Percentiles rank a stretch among this genome's conserved stretches.
These are phyloP conservation scores for Portunus trituberculatus DNA, from an alignment of 1,140 invertebrate genomes.

Conservation along the genomic window DNA sequence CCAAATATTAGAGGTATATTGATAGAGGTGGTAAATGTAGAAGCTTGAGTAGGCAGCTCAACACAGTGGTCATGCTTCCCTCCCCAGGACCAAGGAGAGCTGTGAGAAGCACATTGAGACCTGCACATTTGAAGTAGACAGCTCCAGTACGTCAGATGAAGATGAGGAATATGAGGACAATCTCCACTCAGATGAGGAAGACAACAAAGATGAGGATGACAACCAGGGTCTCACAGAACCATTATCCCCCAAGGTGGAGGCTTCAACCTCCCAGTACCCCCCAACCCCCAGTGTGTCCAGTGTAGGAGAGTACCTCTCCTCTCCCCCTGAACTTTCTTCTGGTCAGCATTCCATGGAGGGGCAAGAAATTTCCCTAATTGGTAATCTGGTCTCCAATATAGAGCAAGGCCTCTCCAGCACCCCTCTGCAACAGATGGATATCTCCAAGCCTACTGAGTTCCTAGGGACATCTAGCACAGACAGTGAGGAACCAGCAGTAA, in stretches of 20 bases:
- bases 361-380: slow-evolving; percentile 21
- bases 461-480: background rate
- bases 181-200: slow-evolving; percentile 53
- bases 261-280: background rate
- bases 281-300: background rate
- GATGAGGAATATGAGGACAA: slow-evolving; percentile 68
- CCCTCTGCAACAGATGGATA: background rate
- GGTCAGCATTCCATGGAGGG: background rate
- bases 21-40: too few species aligned
- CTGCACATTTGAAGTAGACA: slow-evolving; percentile 84
- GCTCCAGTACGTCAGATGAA: slow-evolving; percentile 80
- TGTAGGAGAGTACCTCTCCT: background rate
- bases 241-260: background rate
- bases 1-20: too few species aligned
- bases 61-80: background rate
- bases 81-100: slow-evolving; percentile 87
- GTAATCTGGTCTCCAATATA: background rate
- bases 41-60: too few species aligned
- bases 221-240: background rate
- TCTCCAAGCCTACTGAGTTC: background rate
- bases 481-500: slow-evolving; percentile 60
- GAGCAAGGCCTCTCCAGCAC: slow-evolving; percentile 12
- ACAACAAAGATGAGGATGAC: background rate
- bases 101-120: slow-evolving; percentile 90
- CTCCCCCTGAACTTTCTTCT: background rate